phyloP scores from a whole-genome alignment of 2,113 vertebrate genomes.

The Agelaius phoeniceus region DNA sequence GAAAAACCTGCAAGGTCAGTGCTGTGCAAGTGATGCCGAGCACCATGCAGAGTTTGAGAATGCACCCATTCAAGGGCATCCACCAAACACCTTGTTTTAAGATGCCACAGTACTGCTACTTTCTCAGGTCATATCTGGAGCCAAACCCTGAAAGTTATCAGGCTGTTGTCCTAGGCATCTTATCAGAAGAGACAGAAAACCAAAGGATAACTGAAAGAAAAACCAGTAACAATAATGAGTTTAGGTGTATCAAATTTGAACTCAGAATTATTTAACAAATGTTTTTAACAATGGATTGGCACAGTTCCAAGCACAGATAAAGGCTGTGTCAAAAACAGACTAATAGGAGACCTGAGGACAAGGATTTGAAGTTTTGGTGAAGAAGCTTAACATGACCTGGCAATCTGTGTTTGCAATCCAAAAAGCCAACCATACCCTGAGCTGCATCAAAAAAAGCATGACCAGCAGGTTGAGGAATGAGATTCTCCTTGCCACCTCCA shows the following conservation, averaged over 20 bases:
- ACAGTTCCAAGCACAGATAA: neutral
- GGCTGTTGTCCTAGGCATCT: neutral
- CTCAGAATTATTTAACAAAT: neutral
- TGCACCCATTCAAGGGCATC: neutral
- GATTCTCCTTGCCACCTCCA: neutral
- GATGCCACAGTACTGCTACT: neutral
- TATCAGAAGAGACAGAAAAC: neutral
- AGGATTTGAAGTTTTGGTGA: neutral
- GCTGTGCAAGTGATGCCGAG: neutral
- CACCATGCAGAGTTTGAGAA: accelerated
- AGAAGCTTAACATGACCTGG: neutral
- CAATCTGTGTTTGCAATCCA: neutral
- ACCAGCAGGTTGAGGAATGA: neutral
- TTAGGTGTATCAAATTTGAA: neutral
- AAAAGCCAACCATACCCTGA: neutral
- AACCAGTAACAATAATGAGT: neutral
- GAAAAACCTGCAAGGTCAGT: neutral
- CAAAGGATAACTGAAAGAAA: neutral
- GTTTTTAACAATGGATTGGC: neutral
- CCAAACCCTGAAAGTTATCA: neutral
- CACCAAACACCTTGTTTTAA: neutral
- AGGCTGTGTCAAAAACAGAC: neutral
- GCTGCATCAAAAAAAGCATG: neutral
- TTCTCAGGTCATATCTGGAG: neutral
- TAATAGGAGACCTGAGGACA: neutral